A percentile compares a stretch with the other conserved stretches of the same genome.
Conservation (phyloP, 2,797 vertebrate species). For the Oryzias dopingdopingensis region DNA sequence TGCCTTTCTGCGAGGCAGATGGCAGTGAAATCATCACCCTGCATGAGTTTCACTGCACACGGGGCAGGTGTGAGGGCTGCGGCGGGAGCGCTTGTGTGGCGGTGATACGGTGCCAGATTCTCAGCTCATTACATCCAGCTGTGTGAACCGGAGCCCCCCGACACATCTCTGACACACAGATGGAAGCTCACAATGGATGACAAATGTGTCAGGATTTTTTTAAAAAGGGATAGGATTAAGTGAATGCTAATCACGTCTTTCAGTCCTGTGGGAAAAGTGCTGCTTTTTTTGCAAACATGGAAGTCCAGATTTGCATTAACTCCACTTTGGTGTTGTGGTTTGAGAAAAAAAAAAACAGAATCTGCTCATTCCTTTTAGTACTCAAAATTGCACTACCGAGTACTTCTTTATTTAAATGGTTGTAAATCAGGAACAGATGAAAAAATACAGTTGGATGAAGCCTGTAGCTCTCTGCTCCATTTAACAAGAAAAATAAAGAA, state of each 20-base stretch:
- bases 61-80: constrained; percentile 44
- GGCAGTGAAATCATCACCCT: constrained; percentile 45
- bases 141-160: constrained; percentile 29
- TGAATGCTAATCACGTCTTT: constrained; percentile 26
- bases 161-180: constrained; percentile 39
- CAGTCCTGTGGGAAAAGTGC: constrained; percentile 1
- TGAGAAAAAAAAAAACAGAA: background rate
- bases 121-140: constrained; percentile 59
- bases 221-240: constrained; percentile 6
- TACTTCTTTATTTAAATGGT: too few species aligned
- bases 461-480: too few species aligned
- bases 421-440: too few species aligned
- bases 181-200: constrained; percentile 28
- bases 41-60: constrained; percentile 19
- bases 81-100: constrained; percentile 55
- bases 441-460: too few species aligned
- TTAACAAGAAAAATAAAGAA: too few species aligned
- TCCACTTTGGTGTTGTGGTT: constrained; percentile 5
- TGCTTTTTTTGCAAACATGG: background rate
- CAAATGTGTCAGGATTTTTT: constrained; percentile 32
- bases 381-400: too few species aligned
- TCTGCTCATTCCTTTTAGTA: background rate
- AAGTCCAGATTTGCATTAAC: constrained; percentile 6
- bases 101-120: constrained; percentile 36
- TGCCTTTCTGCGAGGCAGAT: constrained; percentile 53